Conservation (phyloP, 1,140 invertebrate genomes). For the Ooceraea biroi region DNA sequence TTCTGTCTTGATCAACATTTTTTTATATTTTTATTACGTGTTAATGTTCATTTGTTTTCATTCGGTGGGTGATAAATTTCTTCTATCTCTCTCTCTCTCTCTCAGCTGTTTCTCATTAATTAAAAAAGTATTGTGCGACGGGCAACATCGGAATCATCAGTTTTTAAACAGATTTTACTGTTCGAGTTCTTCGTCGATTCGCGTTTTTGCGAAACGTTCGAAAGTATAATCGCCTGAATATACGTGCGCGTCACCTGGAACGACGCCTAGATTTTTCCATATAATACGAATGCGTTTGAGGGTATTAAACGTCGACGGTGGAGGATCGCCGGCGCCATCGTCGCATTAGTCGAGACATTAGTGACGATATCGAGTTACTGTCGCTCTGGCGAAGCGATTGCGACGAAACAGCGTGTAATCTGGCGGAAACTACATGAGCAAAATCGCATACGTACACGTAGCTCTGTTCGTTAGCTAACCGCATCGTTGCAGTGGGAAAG, state of each 20-base stretch:
- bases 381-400: constrained; percentile 64
- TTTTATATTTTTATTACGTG: no score
- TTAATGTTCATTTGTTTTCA: no score
- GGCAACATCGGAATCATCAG: not conserved
- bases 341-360: constrained; percentile 73
- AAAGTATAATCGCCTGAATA: not conserved
- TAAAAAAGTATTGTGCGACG: not conserved
- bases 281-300: constrained; percentile 4
- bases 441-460: constrained; percentile 42
- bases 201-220: not conserved
- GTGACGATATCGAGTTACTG: constrained; percentile 70
- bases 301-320: constrained; percentile 15
- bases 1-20: no score
- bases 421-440: constrained; percentile 67
- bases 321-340: constrained; percentile 17
- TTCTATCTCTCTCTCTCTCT: no score
- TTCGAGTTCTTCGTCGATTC: no score
- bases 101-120: not conserved
- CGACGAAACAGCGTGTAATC: constrained; percentile 72
- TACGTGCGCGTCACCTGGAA: not conserved
- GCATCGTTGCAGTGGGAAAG: constrained; percentile 39
- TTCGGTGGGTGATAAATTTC: not conserved
- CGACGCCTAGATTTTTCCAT: constrained; percentile 29
- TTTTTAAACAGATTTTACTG: not conserved
- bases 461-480: constrained; percentile 51